Evolutionary conservation across 2,113 vertebrate species (phyloP).

Genomic region (Dermatemys mawii): DNA sequence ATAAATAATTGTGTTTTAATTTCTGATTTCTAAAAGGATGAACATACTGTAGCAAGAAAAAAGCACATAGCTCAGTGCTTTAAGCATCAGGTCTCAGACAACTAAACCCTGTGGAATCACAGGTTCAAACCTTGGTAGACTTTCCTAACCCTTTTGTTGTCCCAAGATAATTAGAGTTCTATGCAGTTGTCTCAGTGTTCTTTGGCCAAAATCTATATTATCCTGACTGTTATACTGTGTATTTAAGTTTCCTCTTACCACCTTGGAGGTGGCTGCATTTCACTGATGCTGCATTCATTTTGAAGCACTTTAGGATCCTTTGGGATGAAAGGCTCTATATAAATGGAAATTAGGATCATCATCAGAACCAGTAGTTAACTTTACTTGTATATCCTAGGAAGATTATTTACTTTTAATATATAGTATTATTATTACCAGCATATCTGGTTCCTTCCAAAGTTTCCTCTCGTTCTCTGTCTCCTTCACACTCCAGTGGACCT

Average conservation of each 20-base stretch:
- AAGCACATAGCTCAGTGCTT: not conserved
- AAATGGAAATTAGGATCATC: not conserved
- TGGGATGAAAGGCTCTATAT: not conserved
- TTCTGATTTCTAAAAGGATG: not conserved
- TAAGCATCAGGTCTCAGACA: conserved; percentile 14
- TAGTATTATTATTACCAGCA: conserved; percentile 76
- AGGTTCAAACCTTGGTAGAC: not conserved
- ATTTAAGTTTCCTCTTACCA: not conserved
- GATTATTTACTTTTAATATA: not conserved
- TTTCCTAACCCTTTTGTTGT: not conserved
- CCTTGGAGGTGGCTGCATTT: not conserved
- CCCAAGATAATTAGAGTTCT: not conserved
- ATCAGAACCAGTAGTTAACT: not conserved
- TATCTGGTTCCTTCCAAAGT: conserved; percentile 86
- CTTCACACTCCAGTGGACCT: conserved; percentile 84
- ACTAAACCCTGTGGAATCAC: not conserved
- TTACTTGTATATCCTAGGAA: not conserved
- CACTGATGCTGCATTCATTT: not conserved
- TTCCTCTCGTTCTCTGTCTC: conserved; percentile 87
- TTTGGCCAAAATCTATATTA: rapidly evolving
- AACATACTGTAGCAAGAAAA: conserved; percentile 18
- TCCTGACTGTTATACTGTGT: not conserved
- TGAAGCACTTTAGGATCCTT: not conserved
- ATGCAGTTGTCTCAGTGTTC: not conserved
- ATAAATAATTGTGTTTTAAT: conserved; percentile 60